A percentile compares a stretch with the other conserved stretches of the same genome.
These are phyloP conservation scores for Itoplectis maculator DNA, from an alignment of 2,888 invertebrate genomes.

Conservation along the genomic window DNA sequence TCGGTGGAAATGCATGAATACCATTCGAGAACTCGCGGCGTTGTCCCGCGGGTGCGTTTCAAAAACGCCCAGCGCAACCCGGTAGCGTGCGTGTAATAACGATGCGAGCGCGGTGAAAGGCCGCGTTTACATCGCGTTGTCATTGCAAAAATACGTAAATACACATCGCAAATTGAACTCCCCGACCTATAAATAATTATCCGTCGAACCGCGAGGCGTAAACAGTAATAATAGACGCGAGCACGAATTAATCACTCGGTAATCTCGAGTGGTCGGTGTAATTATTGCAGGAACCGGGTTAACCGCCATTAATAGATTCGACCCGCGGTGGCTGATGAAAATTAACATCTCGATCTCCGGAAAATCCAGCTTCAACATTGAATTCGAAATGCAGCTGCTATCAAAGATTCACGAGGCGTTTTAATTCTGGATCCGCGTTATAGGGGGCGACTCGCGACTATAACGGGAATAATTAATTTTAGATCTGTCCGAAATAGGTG, in stretches of 20 bases:
- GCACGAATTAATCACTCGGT: background rate
- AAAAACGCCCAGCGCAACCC: background rate
- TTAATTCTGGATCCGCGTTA: background rate
- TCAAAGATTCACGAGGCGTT: background rate
- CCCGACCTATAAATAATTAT: background rate
- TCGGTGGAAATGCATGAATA: constrained; percentile 4
- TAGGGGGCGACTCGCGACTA: background rate
- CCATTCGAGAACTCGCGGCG: constrained; percentile 1
- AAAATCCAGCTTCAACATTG: background rate
- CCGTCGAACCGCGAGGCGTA: background rate
- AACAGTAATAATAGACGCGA: background rate
- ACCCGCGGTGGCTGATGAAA: background rate
- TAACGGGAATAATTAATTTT: background rate
- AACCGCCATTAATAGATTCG: background rate
- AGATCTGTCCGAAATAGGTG: background rate
- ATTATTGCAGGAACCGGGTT: background rate
- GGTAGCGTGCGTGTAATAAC: background rate
- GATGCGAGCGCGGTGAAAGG: background rate
- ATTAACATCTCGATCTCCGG: background rate
- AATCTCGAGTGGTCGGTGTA: background rate
- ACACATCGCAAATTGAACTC: background rate
- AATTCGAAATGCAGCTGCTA: background rate
- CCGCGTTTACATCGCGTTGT: background rate
- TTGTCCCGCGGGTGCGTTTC: background rate
- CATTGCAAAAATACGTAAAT: background rate